A percentile compares a stretch with the other conserved stretches of the same genome.
phyloP scores from a whole-genome alignment of 1,140 invertebrate genomes.

The Drosophila subobscura region DNA sequence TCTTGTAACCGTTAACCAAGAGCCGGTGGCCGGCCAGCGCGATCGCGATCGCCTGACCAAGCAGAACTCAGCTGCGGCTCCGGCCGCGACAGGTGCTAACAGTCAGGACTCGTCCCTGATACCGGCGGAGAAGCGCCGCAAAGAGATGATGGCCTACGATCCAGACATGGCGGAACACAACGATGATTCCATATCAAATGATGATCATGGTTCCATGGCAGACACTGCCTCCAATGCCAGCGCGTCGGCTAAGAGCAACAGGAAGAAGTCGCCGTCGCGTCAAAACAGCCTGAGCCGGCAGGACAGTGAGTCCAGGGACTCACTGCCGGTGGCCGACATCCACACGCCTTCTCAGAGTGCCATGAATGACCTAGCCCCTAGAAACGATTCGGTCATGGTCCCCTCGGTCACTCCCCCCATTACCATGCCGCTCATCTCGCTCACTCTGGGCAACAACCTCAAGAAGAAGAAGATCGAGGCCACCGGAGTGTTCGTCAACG shows the following conservation, averaged over 20 bases:
- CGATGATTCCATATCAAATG: constrained; percentile 74
- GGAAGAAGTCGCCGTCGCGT: constrained; percentile 26
- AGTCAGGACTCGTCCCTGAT: background rate
- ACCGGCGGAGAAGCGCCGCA: constrained; percentile 19
- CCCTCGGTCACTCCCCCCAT: constrained; percentile 68
- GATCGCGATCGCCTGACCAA: constrained; percentile 15
- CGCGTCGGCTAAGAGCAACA: constrained; percentile 55
- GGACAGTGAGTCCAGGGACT: constrained; percentile 78
- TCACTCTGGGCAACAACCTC: constrained; percentile 74
- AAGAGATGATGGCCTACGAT: constrained; percentile 28
- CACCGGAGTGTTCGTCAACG: constrained; percentile 95
- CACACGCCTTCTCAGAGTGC: constrained; percentile 61
- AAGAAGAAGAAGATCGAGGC: constrained; percentile 92
- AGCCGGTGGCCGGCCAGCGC: constrained; percentile 8
- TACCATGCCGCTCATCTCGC: constrained; percentile 73
- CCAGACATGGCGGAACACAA: constrained; percentile 25
- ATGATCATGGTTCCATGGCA: constrained; percentile 60
- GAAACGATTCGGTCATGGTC: constrained; percentile 16
- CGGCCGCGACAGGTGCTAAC: constrained; percentile 4
- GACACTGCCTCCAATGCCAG: constrained; percentile 72
- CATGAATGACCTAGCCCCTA: constrained; percentile 32
- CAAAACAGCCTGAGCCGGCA: constrained; percentile 61
- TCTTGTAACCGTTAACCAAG: constrained; percentile 87
- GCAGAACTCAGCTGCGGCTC: background rate
- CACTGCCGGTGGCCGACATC: constrained; percentile 55